Evolutionary conservation across 2,888 invertebrate species (phyloP), one percentile per base, ranked within the genome.

Genomic region (Candidula unifasciata): DNA sequence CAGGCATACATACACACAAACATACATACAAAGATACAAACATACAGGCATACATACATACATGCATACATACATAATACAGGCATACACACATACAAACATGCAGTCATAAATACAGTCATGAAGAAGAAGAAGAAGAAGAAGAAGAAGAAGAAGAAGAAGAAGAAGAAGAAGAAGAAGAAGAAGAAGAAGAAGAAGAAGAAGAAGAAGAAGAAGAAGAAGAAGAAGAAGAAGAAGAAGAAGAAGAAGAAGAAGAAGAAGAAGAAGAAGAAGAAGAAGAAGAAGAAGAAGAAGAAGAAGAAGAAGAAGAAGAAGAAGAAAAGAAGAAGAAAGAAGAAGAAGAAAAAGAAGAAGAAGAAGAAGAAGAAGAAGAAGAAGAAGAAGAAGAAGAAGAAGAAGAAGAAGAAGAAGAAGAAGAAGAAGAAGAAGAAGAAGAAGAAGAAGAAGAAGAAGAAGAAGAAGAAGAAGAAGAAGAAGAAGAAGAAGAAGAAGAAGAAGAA

Each of bases 181-280:
- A 3, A 64, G 37, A 44, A 2, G 66, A 0, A 2, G 52, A 35
- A 54, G 33, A 82, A 77, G 30, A 1, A 54, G 60, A 77, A 73
- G 52, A 52, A 71, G 10, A 52, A 76, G 82, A 64, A 80, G 27
- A 35, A 77, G 66, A 60, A 64, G n/a, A 44, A 44, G 44, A 44
- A 44, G 44, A 44, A 44, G 44, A 44, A 44, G 44, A 44, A 44
- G 44, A 44, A 44, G 76, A 60, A 54, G 44, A 44, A 44, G 44
- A 44, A 64, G 24, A 27, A n/a, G 27, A 37, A 3, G 30, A 3
- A 64, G 37, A 44, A 2, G 66, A 0, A 2, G 52, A 35, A 54
- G 33, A 82, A 77, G 30, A 1, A 54, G 60, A 77, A 73, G 52
- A 52, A 71, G 10, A 52, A 76, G 82, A 64, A 80, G 27, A 35